phyloP scores from a whole-genome alignment of 2,888 invertebrate genomes.

The Priocnemis perturbator region DNA sequence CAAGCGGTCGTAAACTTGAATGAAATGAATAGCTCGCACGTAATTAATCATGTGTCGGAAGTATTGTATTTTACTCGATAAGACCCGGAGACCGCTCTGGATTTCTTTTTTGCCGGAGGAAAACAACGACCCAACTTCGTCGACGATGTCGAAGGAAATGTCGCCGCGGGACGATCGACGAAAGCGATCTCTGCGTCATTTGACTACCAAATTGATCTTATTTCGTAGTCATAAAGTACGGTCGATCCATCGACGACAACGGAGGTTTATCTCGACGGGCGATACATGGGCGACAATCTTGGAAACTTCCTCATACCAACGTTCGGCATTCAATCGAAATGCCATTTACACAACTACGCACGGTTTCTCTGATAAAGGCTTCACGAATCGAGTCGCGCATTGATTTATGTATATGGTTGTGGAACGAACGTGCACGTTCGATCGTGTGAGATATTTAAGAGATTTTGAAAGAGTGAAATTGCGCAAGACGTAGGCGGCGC shows the following conservation, averaged over 20 bases:
- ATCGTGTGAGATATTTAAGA: too few species aligned
- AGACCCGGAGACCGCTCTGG: too few species aligned
- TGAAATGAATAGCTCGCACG: too few species aligned
- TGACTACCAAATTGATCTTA: constrained; percentile 38
- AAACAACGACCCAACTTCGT: constrained; percentile 17
- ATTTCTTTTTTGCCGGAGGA: neutral
- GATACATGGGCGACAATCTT: neutral
- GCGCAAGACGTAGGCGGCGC: constrained; percentile 12
- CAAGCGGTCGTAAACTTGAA: too few species aligned
- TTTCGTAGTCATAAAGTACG: constrained; percentile 5
- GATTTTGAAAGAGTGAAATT: neutral
- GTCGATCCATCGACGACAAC: constrained; percentile 23
- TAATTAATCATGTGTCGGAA: neutral
- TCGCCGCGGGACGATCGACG: constrained; percentile 4
- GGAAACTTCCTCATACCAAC: too few species aligned
- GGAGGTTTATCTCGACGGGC: constrained; percentile 17
- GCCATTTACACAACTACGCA: too few species aligned
- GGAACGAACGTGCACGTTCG: too few species aligned
- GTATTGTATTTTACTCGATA: neutral
- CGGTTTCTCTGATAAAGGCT: too few species aligned
- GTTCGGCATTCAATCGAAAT: too few species aligned
- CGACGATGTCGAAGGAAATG: constrained; percentile 20
- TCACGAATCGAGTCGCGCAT: too few species aligned
- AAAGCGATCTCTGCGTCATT: constrained; percentile 29
- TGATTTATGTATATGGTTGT: too few species aligned